Evolutionary conservation across 2,113 vertebrate genomes (phyloP).

Genomic region (Microcebus tavaratra): DNA sequence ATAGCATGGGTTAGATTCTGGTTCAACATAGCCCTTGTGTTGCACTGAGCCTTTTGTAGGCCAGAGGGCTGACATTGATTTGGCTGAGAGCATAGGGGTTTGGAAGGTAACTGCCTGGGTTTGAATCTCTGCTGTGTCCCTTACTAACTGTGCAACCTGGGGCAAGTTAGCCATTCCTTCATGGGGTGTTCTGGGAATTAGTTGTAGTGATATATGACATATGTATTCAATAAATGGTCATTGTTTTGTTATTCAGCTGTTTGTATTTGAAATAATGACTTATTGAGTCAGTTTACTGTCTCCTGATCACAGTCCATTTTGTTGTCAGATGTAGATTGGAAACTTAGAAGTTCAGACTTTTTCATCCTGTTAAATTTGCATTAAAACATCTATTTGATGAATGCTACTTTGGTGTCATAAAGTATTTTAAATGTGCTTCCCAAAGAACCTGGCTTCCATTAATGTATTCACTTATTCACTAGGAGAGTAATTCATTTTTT

Average conservation of each 20-base stretch:
- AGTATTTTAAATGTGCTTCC: conserved; percentile 30
- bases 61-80: not conserved
- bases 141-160: not conserved
- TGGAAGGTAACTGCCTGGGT: not conserved
- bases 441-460: conserved; percentile 26
- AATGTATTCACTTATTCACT: conserved; percentile 53
- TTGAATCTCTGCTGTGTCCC: not conserved
- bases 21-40: not conserved
- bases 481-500: conserved; percentile 50
- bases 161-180: not conserved
- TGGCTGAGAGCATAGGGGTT: not conserved
- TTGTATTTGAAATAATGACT: conserved; percentile 38
- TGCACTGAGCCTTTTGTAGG: not conserved
- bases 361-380: conserved; percentile 13
- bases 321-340: not conserved
- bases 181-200: not conserved
- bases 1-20: not conserved
- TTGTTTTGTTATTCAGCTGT: conserved; percentile 10
- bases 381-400: conserved; percentile 7
- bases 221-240: not conserved
- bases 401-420: not conserved
- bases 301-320: not conserved
- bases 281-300: conserved; percentile 1
- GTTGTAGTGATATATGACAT: not conserved
- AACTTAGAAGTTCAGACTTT: conserved; percentile 39